Base-by-base conservation (phyloP, 2,113 vertebrate genomes). In the Clinocottus analis region DNA sequence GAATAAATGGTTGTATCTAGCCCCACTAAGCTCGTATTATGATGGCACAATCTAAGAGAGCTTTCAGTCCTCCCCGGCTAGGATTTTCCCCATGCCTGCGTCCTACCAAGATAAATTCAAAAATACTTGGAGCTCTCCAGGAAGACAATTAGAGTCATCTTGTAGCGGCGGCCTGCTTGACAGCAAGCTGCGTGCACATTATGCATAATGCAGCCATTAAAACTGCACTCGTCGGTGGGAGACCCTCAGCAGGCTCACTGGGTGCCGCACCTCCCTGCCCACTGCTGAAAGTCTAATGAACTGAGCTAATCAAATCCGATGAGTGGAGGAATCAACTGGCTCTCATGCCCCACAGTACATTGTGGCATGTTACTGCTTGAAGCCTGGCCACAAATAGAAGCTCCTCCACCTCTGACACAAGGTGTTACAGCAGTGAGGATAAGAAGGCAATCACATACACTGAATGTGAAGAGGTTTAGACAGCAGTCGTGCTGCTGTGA, bases 91-190 rank as follows among this genome's bases (percentile, higher is more conserved):
- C 3, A 31, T 13, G 21, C 27, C 64, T 72, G 12, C 2, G 7
- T 68, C 72, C 37, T 27, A 70, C 51, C n/a, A 60, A 39, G 65
- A 77, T 2, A 47, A 58, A 78, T 72, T 53, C 41, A 56, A 27
- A 81, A 82, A 60, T 41, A 75, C 53, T 79, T 33, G 21, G 12
- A 79, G 49, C 80, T 21, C 83, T 82, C 51, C 59, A 80, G 83
- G 73, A 87, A 77, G 71, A 86, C 77, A 87, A 85, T 85, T 82
- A 77, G 51, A 79, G 29, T 66, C 39, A 76, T 86, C 60, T 61
- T 80, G 85, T 69, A 75, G 67, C 8, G 2, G 3, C 23, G n/a
- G n/a, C 12, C n/a, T 75, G 69, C 66, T 13, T 89, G 75, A 85
- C 77, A 77, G 58, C 70, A 25, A 75, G 72, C 74, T 47, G 62